phyloP scores from a whole-genome alignment of 2,888 invertebrate species.

The Drosophila niveifrons region DNA sequence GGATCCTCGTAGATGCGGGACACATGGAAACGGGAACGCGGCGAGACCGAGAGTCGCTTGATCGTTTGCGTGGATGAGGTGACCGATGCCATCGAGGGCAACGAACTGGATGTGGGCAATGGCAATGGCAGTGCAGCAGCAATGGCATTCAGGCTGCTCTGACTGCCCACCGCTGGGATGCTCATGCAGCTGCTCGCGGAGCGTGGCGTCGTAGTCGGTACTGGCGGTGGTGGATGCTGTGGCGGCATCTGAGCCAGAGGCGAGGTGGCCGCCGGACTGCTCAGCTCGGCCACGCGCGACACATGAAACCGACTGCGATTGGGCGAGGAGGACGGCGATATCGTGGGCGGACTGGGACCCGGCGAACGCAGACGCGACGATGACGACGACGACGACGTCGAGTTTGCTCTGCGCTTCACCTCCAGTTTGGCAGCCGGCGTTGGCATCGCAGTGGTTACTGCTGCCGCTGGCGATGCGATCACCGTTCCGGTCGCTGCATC shows the following conservation, averaged over 20 bases:
- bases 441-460: conserved; percentile 73
- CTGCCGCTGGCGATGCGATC: conserved; percentile 47
- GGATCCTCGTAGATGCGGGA: conserved; percentile 84
- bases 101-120: conserved; percentile 81
- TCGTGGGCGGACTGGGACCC: conserved; percentile 88
- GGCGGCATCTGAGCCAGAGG: conserved; percentile 75
- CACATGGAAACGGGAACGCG: conserved; percentile 84
- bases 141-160: conserved; percentile 44
- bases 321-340: conserved; percentile 89
- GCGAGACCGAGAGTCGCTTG: conserved; percentile 82
- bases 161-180: conserved; percentile 68
- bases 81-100: conserved; percentile 81
- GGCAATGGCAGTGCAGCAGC: conserved; percentile 29
- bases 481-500: conserved; percentile 84
- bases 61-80: conserved; percentile 84
- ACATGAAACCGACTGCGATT: conserved; percentile 87
- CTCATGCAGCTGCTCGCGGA: conserved; percentile 69
- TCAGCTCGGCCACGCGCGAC: conserved; percentile 83
- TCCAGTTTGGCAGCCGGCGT: conserved; percentile 80
- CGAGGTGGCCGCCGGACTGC: conserved; percentile 79
- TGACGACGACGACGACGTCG: conserved; percentile 66
- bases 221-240: conserved; percentile 62
- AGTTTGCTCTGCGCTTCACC: conserved; percentile 84
- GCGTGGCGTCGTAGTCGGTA: conserved; percentile 50
- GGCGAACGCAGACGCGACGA: conserved; percentile 88